Conservation (phyloP, 2,888 invertebrate genomes). For the Euclidia mi region DNA sequence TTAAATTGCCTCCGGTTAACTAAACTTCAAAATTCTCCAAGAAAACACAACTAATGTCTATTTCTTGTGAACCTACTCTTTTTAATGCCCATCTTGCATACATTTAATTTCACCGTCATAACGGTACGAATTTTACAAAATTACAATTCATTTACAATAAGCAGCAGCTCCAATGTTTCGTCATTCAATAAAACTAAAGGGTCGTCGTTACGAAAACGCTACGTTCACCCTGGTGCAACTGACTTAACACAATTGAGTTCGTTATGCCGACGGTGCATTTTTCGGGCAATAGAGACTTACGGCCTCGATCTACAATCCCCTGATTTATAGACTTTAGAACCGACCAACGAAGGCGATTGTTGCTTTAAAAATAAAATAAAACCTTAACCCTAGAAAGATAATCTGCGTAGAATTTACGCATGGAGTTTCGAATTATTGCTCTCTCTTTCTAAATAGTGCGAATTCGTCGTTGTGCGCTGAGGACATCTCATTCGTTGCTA, state of each 20-base stretch:
- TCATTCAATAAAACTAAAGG: constrained; percentile 49
- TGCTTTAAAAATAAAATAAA: constrained; percentile 31
- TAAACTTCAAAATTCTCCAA: too few species aligned
- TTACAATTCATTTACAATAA: constrained; percentile 7
- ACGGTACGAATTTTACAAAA: not conserved
- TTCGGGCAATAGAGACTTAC: constrained; percentile 68
- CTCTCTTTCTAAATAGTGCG: too few species aligned
- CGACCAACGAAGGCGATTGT: constrained; percentile 47
- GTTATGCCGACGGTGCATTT: constrained; percentile 75
- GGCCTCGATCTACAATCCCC: constrained; percentile 69
- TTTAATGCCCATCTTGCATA: too few species aligned
- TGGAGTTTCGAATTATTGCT: too few species aligned
- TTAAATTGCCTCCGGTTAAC: too few species aligned
- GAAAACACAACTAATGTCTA: too few species aligned
- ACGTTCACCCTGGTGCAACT: constrained; percentile 63
- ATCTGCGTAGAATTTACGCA: too few species aligned
- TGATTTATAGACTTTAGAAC: constrained; percentile 73
- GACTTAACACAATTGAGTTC: constrained; percentile 80
- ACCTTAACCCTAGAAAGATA: too few species aligned
- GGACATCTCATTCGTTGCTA: too few species aligned
- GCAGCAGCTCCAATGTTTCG: constrained; percentile 17
- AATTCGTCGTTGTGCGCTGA: too few species aligned
- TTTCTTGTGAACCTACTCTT: too few species aligned
- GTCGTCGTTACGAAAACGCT: constrained; percentile 50
- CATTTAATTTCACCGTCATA: too few species aligned